phyloP scores from a whole-genome alignment of 2,888 invertebrate genomes.

The Cistogaster globosa region DNA sequence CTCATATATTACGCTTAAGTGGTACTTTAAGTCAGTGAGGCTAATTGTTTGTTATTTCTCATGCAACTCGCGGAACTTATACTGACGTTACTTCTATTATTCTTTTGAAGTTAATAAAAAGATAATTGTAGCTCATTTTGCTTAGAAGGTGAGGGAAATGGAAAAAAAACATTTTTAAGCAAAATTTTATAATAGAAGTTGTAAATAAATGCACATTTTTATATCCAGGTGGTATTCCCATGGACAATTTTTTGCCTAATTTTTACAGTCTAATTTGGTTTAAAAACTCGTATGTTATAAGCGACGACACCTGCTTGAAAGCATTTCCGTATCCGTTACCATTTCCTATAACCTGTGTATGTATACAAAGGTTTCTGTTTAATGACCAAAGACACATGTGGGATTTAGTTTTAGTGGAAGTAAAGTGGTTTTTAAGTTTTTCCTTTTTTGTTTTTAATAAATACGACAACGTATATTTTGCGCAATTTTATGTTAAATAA shows the following conservation, averaged over 20 bases:
- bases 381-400: constrained; percentile 47
- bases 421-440: constrained; percentile 4
- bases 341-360: constrained; percentile 44
- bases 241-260: constrained; percentile 16
- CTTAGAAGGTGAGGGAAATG: no score
- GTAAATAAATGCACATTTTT: constrained; percentile 53
- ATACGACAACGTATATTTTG: neutral
- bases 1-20: constrained; percentile 1
- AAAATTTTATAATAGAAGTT: constrained; percentile 54
- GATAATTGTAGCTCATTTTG: no score
- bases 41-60: constrained; percentile 7
- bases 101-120: neutral
- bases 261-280: constrained; percentile 43
- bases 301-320: constrained; percentile 79
- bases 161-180: no score
- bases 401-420: constrained; percentile 29
- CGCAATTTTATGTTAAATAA: neutral
- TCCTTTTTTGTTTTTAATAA: neutral
- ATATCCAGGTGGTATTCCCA: constrained; percentile 27
- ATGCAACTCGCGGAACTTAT: constrained; percentile 1
- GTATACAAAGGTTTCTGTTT: neutral
- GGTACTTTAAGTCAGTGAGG: constrained; percentile 15
- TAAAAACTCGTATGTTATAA: constrained; percentile 62
- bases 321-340: constrained; percentile 65
- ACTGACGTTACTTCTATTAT: neutral